These are phyloP conservation scores for Danio aesculapii DNA, from an alignment of 2,797 vertebrate genomes.

Conservation along the genomic window DNA sequence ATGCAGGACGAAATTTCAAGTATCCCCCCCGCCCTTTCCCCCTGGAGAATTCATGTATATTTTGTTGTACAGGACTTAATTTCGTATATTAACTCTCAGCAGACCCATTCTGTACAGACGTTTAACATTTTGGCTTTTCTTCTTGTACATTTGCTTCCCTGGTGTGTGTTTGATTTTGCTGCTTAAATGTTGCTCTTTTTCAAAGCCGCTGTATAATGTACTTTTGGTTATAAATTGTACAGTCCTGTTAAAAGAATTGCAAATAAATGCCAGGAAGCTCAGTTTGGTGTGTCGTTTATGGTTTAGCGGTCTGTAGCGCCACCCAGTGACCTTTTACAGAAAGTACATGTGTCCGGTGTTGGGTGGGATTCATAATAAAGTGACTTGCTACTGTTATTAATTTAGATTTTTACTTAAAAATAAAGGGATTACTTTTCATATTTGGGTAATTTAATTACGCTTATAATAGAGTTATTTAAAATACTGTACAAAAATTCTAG, in stretches of 20 bases:
- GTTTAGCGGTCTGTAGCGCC: conserved; percentile 2
- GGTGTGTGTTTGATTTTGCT: conserved; percentile 90
- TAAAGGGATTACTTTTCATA: too few relatives aligned
- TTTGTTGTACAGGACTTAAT: conserved; percentile 92
- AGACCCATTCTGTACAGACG: conserved; percentile 92
- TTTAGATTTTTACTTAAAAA: too few relatives aligned
- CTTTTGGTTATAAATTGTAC: conserved; percentile 90
- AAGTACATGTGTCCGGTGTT: neutral
- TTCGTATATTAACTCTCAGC: conserved; percentile 90
- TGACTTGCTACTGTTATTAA: too few relatives aligned
- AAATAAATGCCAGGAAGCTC: conserved; percentile 85
- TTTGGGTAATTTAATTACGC: too few relatives aligned
- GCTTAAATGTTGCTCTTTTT: conserved; percentile 92
- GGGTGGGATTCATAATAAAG: too few relatives aligned
- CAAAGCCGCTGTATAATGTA: conserved; percentile 89
- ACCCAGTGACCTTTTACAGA: neutral
- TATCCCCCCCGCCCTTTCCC: conserved; percentile 74
- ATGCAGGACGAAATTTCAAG: conserved; percentile 90
- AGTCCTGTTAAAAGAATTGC: conserved; percentile 84
- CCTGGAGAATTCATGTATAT: conserved; percentile 90
- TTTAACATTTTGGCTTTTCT: conserved; percentile 82
- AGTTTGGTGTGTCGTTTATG: conserved; percentile 18
- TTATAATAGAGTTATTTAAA: too few relatives aligned
- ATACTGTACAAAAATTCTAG: too few relatives aligned
- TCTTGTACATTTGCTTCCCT: conserved; percentile 91